Evolutionary conservation across 2,888 invertebrate genomes (phyloP).

Genomic region (Anarsia innoxiella): DNA sequence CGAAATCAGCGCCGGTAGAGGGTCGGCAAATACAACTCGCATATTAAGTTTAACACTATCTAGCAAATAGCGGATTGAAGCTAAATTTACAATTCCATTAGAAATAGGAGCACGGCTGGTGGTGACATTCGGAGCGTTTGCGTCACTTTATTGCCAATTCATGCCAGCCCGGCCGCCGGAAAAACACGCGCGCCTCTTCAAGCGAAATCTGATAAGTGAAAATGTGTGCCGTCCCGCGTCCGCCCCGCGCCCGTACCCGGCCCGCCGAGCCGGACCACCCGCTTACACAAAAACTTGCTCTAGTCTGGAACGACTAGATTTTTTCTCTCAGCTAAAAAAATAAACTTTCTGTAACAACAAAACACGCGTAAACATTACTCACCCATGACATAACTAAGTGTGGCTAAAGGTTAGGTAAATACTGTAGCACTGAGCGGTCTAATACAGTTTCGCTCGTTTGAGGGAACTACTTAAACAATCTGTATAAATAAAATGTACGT

Average conservation of each 20-base stretch:
- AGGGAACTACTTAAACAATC: no score
- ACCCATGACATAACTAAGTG: neutral
- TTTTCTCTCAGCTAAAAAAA: neutral
- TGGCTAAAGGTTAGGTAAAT: no score
- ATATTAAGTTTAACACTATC: conserved; percentile 8
- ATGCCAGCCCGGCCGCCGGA: conserved; percentile 19
- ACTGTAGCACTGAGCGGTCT: no score
- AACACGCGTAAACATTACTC: neutral
- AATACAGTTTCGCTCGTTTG: no score
- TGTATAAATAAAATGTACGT: no score
- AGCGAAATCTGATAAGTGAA: conserved; percentile 37
- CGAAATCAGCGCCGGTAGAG: no score
- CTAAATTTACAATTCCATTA: conserved; percentile 22
- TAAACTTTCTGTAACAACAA: neutral
- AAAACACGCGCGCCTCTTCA: conserved; percentile 27
- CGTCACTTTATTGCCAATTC: conserved; percentile 36
- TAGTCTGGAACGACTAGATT: neutral
- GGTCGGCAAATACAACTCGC: no score
- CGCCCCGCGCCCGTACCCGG: conserved; percentile 8
- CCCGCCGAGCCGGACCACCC: conserved; percentile 14
- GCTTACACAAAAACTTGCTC: conserved; percentile 1
- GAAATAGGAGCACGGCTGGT: conserved; percentile 21
- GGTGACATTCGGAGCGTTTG: conserved; percentile 26
- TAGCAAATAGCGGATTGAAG: conserved; percentile 11
- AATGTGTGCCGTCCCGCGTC: conserved; percentile 21